These are phyloP conservation scores for Protosalanx chinensis DNA, from an alignment of 2,797 vertebrate species.

Conservation along the genomic window DNA sequence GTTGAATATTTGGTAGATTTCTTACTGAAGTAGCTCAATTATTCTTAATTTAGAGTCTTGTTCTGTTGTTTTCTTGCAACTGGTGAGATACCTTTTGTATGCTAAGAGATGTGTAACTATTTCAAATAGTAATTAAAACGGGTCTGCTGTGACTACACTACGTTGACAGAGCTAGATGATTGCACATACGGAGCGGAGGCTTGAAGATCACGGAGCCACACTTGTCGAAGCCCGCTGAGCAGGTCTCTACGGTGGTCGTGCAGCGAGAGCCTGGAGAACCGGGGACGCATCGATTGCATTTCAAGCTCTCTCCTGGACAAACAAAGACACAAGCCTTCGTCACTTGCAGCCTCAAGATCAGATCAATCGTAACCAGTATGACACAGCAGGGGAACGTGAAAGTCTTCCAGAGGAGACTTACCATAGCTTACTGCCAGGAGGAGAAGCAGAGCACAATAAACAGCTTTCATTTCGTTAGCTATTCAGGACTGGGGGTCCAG, in stretches of 20 bases:
- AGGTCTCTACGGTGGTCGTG: background rate
- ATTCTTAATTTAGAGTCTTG: too few species aligned
- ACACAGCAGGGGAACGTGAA: background rate
- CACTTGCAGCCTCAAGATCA: background rate
- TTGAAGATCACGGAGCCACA: background rate
- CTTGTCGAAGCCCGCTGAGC: background rate
- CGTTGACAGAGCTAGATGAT: too few species aligned
- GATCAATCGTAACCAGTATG: background rate
- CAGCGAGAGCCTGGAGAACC: background rate
- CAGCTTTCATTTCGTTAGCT: background rate
- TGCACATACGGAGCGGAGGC: background rate
- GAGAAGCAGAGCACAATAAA: background rate
- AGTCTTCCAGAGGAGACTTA: background rate
- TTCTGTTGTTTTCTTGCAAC: too few species aligned
- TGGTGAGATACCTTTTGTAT: too few species aligned
- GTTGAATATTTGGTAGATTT: too few species aligned
- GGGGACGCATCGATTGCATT: background rate
- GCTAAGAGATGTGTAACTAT: too few species aligned
- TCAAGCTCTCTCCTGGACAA: constrained; percentile 13
- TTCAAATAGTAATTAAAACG: too few species aligned
- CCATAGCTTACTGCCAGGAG: background rate
- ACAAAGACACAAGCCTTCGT: background rate
- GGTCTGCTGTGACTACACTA: too few species aligned
- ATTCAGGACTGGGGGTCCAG: background rate
- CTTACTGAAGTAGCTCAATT: too few species aligned